phyloP scores from a whole-genome alignment of 2,888 invertebrate species.

The Lithodes maja region DNA sequence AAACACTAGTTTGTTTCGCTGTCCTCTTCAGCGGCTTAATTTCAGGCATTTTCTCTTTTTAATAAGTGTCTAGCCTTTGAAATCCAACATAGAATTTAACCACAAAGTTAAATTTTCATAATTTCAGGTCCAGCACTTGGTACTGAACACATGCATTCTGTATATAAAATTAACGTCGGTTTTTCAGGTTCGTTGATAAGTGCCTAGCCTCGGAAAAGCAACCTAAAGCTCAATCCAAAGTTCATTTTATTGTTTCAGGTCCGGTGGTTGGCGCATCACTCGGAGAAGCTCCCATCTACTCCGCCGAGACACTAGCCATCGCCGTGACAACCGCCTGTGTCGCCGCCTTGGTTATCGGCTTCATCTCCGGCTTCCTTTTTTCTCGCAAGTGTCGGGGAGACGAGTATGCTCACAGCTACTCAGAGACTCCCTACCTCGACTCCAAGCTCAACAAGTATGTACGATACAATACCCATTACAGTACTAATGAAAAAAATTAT shows the following conservation, averaged over 20 bases:
- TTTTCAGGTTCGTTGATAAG: no score
- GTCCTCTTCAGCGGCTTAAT: no score
- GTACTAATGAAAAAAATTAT: no score
- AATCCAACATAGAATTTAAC: no score
- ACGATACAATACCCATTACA: neutral
- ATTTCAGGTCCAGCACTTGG: no score
- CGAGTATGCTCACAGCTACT: conserved; percentile 78
- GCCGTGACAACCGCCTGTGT: conserved; percentile 87
- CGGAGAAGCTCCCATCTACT: conserved; percentile 79
- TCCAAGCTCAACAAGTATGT: conserved; percentile 70
- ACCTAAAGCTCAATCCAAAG: neutral
- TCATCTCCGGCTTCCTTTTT: conserved; percentile 88
- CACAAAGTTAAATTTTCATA: no score
- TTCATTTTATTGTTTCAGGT: conserved; percentile 35
- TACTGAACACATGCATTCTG: no score
- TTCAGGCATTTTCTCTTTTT: no score
- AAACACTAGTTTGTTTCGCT: no score
- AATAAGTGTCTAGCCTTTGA: no score
- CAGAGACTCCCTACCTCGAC: conserved; percentile 70
- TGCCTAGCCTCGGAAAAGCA: neutral
- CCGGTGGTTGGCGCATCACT: conserved; percentile 68
- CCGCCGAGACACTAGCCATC: conserved; percentile 86
- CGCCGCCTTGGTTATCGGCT: conserved; percentile 87
- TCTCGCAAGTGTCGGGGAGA: conserved; percentile 85
- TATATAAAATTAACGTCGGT: no score